Evolutionary conservation across 1,140 invertebrate genomes (phyloP), one percentile per base, ranked within the genome.

Genomic region (Pseudomyrmex flavicornis): DNA sequence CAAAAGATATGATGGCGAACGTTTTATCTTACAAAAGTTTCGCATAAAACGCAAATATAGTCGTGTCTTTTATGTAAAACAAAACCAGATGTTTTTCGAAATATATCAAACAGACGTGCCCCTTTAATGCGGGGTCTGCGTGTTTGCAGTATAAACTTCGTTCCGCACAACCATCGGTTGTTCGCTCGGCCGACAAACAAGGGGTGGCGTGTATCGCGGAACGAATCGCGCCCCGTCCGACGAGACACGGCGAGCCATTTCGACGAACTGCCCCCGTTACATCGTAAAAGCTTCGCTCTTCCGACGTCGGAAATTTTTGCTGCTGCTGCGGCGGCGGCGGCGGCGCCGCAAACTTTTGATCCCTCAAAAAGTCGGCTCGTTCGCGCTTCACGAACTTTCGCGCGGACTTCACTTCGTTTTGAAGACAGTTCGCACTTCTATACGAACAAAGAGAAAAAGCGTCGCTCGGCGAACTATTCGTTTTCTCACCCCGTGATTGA

Each of bases 151-250:
- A 56, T 77, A 69, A 69, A 69, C 50, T 58, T 79, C 35, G 63
- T 58, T 69, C 20, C 63, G 15, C 52, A 22, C 35, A 35, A 35
- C 8, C 35, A 12, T 17, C 44, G 48, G 12, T 68, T 77, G 50
- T 56, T 56, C 73, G 73, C 15, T 35, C 50, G 50, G 56, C 61
- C 50, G 46, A 77, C 62, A 69, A 79, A 79, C 75, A 79, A 68
- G 63, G 63, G 35, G 1, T 69, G 35, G 63, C 63, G 9, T 69
- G 52, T 58, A 79, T 69, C 20, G 20, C 50, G n/a, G 35, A 79
- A 77, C 46, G 48, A 76, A 77, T 68, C 52, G 63, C 20, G 9
- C 52, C 26, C 26, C 9, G 50, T 65, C n/a, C 52, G 9, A 68
- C 35, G 65, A 54, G 66, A 69, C 75, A 69, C 52, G 52, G 63